Percentiles rank a stretch among this genome's conserved stretches.
Evolutionary conservation across 2,888 invertebrate genomes (phyloP).

Genomic region (Cremastobaeus sp.): DNA sequence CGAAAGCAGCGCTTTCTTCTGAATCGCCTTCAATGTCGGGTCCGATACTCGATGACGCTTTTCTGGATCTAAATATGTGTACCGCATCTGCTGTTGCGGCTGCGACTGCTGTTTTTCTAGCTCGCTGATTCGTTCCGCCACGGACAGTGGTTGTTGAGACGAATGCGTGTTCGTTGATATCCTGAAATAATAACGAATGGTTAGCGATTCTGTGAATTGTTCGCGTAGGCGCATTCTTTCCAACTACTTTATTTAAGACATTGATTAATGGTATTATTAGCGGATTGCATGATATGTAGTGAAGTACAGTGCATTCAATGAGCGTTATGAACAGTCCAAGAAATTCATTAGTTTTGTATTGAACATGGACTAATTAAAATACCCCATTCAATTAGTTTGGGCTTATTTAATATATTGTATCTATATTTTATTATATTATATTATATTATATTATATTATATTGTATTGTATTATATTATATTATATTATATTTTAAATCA

Average conservation of each 20-base stretch:
- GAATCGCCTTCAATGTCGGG: constrained; percentile 87
- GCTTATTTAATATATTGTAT: too few species aligned
- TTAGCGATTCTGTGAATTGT: not conserved
- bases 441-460: too few species aligned
- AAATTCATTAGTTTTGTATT: too few species aligned
- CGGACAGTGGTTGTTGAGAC: constrained; percentile 78
- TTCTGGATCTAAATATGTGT: constrained; percentile 85
- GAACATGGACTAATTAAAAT: too few species aligned
- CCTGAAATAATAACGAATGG: constrained; percentile 28
- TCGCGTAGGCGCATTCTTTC: not conserved
- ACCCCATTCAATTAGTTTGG: too few species aligned
- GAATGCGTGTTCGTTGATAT: constrained; percentile 59
- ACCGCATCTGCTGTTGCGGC: constrained; percentile 80
- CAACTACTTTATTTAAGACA: too few species aligned
- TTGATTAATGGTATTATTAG: not conserved
- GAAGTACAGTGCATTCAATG: too few species aligned
- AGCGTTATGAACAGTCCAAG: too few species aligned
- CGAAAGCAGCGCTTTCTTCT: constrained; percentile 89
- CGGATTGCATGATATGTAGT: too few species aligned
- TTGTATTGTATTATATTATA: too few species aligned
- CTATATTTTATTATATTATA: too few species aligned
- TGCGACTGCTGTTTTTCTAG: constrained; percentile 74
- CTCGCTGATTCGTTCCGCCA: constrained; percentile 80
- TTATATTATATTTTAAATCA: too few species aligned
- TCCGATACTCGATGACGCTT: constrained; percentile 86